phyloP scores from a whole-genome alignment of 2,888 invertebrate genomes.

The Frankliniella intonsa region DNA sequence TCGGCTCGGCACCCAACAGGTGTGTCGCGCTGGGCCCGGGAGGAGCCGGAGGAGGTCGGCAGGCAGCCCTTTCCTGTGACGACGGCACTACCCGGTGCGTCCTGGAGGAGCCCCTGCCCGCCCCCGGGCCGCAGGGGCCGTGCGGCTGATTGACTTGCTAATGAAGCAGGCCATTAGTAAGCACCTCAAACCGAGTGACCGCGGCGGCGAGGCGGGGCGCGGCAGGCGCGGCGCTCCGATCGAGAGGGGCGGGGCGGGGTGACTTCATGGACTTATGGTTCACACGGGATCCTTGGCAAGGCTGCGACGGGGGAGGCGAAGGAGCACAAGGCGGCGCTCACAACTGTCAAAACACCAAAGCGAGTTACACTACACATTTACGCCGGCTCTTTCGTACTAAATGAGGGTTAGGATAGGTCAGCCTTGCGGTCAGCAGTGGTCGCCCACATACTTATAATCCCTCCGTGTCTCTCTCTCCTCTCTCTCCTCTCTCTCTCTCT shows the following conservation, averaged over 20 bases:
- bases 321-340: too few species aligned
- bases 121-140: background rate
- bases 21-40: background rate
- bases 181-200: constrained; percentile 16
- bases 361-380: too few species aligned
- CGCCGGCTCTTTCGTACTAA: too few species aligned
- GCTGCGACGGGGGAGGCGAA: too few species aligned
- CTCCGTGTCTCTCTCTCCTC: constrained; percentile 29
- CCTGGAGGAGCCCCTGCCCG: background rate
- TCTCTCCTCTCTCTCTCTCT: constrained; percentile 30
- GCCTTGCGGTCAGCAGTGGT: background rate
- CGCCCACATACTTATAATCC: constrained; percentile 2
- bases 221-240: background rate
- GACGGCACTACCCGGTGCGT: too few species aligned
- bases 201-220: background rate
- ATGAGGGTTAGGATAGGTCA: background rate
- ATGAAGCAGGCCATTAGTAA: constrained; percentile 20
- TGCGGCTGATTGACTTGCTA: constrained; percentile 12
- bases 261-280: background rate
- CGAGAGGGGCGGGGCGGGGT: background rate
- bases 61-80: too few species aligned
- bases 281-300: background rate
- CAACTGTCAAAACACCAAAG: background rate
- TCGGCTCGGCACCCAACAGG: background rate
- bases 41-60: too few species aligned